A percentile compares a stretch with the other conserved stretches of the same genome.
Evolutionary conservation across 2,888 invertebrate species (phyloP).

Genomic region (Idaea aversata): DNA sequence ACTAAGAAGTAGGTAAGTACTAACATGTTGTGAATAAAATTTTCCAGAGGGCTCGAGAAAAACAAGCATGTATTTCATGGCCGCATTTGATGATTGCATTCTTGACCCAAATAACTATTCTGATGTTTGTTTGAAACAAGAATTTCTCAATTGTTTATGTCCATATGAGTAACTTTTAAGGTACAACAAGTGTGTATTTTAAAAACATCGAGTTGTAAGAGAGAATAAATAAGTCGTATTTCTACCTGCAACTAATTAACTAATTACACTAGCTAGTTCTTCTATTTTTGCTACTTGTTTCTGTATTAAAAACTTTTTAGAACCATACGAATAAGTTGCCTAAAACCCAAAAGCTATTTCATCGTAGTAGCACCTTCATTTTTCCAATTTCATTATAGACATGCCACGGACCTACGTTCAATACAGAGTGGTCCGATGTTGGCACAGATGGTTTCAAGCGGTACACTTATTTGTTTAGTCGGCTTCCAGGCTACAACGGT

Average conservation of each 20-base stretch:
- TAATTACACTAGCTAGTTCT: too few relatives aligned
- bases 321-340: not conserved
- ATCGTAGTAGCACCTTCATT: not conserved
- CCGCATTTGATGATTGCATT: too few relatives aligned
- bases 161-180: too few relatives aligned
- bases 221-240: too few relatives aligned
- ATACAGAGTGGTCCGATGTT: constrained; percentile 63
- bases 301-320: not conserved
- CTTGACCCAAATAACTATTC: too few relatives aligned
- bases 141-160: too few relatives aligned
- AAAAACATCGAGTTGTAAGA: not conserved
- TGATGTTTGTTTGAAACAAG: not conserved
- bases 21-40: not conserved
- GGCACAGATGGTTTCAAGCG: constrained; percentile 57
- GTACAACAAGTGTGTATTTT: too few relatives aligned
- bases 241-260: too few relatives aligned
- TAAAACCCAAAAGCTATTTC: not conserved
- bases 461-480: constrained; percentile 61
- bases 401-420: constrained; percentile 47
- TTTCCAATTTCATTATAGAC: constrained; percentile 35
- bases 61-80: not conserved
- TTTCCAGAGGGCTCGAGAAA: not conserved
- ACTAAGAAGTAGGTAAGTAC: not conserved
- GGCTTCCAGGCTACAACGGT: constrained; percentile 64
- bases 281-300: too few relatives aligned